A percentile compares a stretch with the other conserved stretches of the same genome.
phyloP scores from a whole-genome alignment of 2,113 vertebrate species.

The Athene cunicularia region DNA sequence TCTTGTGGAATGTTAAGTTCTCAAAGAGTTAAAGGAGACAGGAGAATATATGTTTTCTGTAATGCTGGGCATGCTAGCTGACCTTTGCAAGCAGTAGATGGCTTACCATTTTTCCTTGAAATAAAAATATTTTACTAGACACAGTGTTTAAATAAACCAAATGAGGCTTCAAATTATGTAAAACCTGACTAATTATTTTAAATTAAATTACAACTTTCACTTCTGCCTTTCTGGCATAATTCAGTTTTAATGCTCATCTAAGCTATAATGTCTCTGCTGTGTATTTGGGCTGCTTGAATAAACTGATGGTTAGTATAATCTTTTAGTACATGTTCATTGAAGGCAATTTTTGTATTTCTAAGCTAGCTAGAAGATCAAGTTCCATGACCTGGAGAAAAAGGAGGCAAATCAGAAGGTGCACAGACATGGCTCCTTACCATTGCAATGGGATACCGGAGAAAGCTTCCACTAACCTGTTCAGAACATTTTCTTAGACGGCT shows the following conservation, averaged over 20 bases:
- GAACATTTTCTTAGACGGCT: fast-evolving
- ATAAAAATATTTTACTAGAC: slow-evolving; percentile 7
- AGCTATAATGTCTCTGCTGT: background rate
- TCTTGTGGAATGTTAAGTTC: background rate
- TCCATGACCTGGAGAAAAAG: background rate
- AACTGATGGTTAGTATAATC: background rate
- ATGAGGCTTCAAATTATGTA: slow-evolving; percentile 31
- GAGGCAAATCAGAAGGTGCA: background rate
- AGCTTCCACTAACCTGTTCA: background rate
- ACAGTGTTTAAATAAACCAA: slow-evolving; percentile 18
- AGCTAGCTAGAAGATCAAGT: background rate
- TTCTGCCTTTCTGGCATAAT: background rate
- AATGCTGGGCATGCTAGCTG: background rate
- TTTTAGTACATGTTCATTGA: background rate
- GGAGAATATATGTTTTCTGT: background rate
- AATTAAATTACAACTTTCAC: slow-evolving; percentile 1
- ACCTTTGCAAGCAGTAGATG: background rate
- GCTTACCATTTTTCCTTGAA: background rate
- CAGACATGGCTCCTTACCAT: background rate
- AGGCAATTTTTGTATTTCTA: background rate
- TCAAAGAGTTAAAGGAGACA: background rate
- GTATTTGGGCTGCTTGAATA: slow-evolving; percentile 5
- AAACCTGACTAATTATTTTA: slow-evolving; percentile 19
- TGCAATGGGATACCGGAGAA: background rate
- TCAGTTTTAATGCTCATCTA: background rate